Evolutionary conservation across 2,888 invertebrate genomes (phyloP), one percentile per base, ranked within the genome.

Genomic region (Abrostola triplasia): DNA sequence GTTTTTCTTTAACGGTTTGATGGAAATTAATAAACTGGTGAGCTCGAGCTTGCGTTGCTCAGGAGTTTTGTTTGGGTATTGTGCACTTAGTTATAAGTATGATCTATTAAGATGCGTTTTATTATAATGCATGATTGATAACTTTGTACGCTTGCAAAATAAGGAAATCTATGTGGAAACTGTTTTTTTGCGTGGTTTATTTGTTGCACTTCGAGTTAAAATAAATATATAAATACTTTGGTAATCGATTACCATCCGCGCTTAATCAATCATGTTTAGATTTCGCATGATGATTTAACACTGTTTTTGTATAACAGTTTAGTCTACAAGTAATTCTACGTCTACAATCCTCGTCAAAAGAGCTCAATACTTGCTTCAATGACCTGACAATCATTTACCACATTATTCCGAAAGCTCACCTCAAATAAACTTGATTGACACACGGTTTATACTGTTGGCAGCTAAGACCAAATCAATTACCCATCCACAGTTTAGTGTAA

Each of bases 401-500:
- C 38, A 53, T 70, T 61, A 70, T 37, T 57, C 56, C 52, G 13
- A 42, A 47, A 36, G 12, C 48, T 35, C 53, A 70, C 44, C 44
- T 60, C 59, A 54, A 53, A n/a, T 40, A 47, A 63, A 67, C 60
- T 53, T 74, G 73, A 72, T 64, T 50, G 74, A 74, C 77, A 66
- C 40, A 50, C 42, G 65, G 67, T 61, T 64, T 73, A 63, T 65
- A 56, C 60, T 51, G 64, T 48, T 64, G 58, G 64, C 63, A 63
- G 58, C 58, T 64, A 9, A 58, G 59, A 77, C 67, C 76, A 73
- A 86, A 89, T 89, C 87, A 89, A 89, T 89, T 88, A 86, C 73
- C 79, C 81, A 80, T 82, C 82, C 78, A 74, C 84, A 83, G 86
- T 87, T 88, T 86, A 87, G 82, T 84, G 84, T 80, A 81, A 85